phyloP scores from a whole-genome alignment of 2,888 invertebrate species.

The Plagodis dolabraria region DNA sequence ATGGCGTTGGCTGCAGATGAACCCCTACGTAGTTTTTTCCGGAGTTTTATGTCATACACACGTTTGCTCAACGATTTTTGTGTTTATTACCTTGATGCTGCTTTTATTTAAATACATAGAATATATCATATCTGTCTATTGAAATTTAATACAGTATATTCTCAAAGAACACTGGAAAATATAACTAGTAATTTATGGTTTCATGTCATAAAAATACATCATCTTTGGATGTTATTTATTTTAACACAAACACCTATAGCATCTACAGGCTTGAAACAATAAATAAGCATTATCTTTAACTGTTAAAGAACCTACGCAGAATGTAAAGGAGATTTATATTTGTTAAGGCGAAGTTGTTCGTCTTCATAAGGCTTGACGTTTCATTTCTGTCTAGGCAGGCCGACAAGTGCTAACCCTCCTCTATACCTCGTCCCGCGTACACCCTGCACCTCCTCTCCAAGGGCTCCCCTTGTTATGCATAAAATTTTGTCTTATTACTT shows the following conservation, averaged over 20 bases:
- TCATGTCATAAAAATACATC: no score
- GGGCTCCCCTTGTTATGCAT: slow-evolving; percentile 82
- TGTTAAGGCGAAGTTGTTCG: slow-evolving; percentile 81
- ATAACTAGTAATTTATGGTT: no score
- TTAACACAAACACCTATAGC: slow-evolving; percentile 39
- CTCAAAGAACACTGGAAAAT: no score
- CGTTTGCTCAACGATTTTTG: no score
- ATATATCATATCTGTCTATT: no score
- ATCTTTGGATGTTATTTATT: not conserved
- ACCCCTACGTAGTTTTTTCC: slow-evolving; percentile 14
- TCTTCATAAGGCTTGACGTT: slow-evolving; percentile 82
- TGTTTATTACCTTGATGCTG: no score
- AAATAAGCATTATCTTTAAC: slow-evolving; percentile 70
- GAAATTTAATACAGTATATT: no score
- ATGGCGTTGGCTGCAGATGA: slow-evolving; percentile 45
- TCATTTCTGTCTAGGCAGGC: slow-evolving; percentile 81
- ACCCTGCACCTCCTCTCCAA: slow-evolving; percentile 49
- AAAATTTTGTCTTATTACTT: slow-evolving; percentile 84
- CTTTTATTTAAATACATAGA: no score
- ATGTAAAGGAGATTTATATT: slow-evolving; percentile 79
- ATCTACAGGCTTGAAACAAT: slow-evolving; percentile 55
- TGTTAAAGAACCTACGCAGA: slow-evolving; percentile 67
- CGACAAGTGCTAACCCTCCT: slow-evolving; percentile 77
- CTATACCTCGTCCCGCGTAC: slow-evolving; percentile 43
- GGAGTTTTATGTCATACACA: not conserved